A percentile compares a stretch with the other conserved stretches of the same genome.
Conservation (phyloP, 1,140 invertebrate genomes). For the Zelostemma sp. region DNA sequence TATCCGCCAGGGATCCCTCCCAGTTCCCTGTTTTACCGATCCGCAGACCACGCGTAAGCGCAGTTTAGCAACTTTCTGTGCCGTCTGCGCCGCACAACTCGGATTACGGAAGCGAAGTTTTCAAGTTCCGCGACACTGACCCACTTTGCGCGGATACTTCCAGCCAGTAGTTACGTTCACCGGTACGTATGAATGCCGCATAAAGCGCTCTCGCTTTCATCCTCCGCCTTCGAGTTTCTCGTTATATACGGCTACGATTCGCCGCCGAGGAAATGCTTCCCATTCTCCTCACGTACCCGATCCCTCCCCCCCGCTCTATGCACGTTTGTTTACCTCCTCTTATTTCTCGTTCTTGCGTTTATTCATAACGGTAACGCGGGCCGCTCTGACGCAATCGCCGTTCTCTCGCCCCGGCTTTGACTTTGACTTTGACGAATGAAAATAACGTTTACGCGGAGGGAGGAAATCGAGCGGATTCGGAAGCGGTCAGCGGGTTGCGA, state of each 20-base stretch:
- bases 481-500: background rate
- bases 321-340: slow-evolving; percentile 1
- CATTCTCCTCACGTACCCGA: slow-evolving; percentile 39
- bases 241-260: slow-evolving; percentile 31
- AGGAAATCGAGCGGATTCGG: no score
- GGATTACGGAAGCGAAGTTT: slow-evolving; percentile 71
- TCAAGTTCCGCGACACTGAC: slow-evolving; percentile 71
- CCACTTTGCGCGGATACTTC: slow-evolving; percentile 65
- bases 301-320: slow-evolving; percentile 6
- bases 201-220: slow-evolving; percentile 62
- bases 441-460: no score
- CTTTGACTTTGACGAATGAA: no score
- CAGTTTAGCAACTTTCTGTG: slow-evolving; percentile 48
- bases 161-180: slow-evolving; percentile 61
- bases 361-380: background rate
- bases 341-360: background rate
- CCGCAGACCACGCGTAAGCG: slow-evolving; percentile 25
- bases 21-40: slow-evolving; percentile 39
- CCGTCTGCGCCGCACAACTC: slow-evolving; percentile 50
- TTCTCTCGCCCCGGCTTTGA: no score
- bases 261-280: slow-evolving; percentile 25
- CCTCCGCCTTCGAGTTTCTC: slow-evolving; percentile 47
- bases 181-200: slow-evolving; percentile 60
- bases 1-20: background rate
- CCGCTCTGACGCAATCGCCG: no score